Evolutionary conservation across 2,797 vertebrate species (phyloP), one percentile per base, ranked within the genome.

Genomic region (Carduelis carduelis): DNA sequence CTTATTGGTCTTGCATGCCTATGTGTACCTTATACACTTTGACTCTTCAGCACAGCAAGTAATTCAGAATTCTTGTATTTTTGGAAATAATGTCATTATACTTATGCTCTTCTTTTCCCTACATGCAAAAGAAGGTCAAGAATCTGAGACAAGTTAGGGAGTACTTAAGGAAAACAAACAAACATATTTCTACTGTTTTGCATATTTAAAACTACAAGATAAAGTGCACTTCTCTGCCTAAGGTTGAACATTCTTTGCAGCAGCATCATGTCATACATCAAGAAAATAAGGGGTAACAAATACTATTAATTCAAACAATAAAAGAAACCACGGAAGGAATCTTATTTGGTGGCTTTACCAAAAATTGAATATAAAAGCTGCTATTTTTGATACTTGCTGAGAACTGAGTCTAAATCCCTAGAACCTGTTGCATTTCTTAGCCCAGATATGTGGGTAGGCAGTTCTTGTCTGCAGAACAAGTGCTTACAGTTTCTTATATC

Each of bases 161-260:
- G 3, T 27, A 35, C 7, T 49, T 63, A 14, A 63, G 24, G 30
- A 70, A 78, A 83, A 47, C 5, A 68, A 78, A 15, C 2, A 12
- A 57, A 27, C 75, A 97, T 88, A 79, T 95, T 90, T 87, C 64
- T 97, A 94, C 26, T 13, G 4, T 39, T 71, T 93, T 39, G 24
- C 15, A 5, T 27, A 7, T 14, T 39, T 4, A 12, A 84, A 80
- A 35, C 60, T 93, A 5, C 68, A 53, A 41, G 1, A 4, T 3
- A 12, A 23, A 52, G 6, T 41, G 20, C 72, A 92, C 2, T 68
- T 60, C 1, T 26, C 35, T 59, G 93, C 75, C 37, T 78, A 63
- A 15, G 3, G 3, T 87, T 87, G 72, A 63, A 88, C 57, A 23
- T 96, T 95, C 35, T 49, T 32, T 78, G 63, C 88, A 82, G 91